These are phyloP conservation scores for Glyptemys insculpta DNA, from an alignment of 2,797 vertebrate species.

Conservation along the genomic window DNA sequence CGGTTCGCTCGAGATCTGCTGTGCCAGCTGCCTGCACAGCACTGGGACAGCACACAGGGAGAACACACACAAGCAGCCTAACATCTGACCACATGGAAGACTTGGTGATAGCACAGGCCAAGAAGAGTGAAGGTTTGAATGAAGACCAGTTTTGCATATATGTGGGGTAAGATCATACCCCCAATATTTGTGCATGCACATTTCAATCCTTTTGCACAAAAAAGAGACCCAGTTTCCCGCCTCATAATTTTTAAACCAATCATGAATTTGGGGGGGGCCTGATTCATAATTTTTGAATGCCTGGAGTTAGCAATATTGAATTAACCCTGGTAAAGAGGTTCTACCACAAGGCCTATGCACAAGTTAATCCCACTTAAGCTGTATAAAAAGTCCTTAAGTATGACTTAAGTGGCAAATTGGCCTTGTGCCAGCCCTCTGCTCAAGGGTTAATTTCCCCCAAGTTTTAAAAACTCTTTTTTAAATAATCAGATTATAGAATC, in stretches of 20 bases:
- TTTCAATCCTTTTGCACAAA: background rate
- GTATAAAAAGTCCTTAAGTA: slow-evolving; percentile 52
- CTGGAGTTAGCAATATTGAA: background rate
- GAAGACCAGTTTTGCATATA: background rate
- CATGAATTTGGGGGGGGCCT: no score
- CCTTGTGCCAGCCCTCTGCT: background rate
- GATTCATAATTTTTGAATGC: background rate
- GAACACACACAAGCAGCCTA: no score
- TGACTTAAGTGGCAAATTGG: slow-evolving; percentile 51
- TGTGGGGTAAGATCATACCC: background rate
- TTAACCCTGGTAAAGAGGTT: slow-evolving; percentile 12
- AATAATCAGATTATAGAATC: slow-evolving; percentile 32
- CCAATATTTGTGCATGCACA: background rate
- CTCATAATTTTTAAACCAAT: background rate
- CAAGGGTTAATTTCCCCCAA: background rate
- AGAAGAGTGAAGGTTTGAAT: background rate
- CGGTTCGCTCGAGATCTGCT: no score
- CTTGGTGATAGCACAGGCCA: background rate
- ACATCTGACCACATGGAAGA: background rate
- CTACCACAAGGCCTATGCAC: slow-evolving; percentile 14
- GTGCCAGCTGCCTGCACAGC: no score
- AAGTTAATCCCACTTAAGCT: slow-evolving; percentile 55
- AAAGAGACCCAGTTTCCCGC: background rate
- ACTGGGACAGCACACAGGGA: no score
- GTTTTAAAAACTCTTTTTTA: slow-evolving; percentile 32